A percentile compares a stretch with the other conserved stretches of the same genome.
Evolutionary conservation across 2,888 invertebrate species (phyloP).

Genomic region (Chirona hameri): DNA sequence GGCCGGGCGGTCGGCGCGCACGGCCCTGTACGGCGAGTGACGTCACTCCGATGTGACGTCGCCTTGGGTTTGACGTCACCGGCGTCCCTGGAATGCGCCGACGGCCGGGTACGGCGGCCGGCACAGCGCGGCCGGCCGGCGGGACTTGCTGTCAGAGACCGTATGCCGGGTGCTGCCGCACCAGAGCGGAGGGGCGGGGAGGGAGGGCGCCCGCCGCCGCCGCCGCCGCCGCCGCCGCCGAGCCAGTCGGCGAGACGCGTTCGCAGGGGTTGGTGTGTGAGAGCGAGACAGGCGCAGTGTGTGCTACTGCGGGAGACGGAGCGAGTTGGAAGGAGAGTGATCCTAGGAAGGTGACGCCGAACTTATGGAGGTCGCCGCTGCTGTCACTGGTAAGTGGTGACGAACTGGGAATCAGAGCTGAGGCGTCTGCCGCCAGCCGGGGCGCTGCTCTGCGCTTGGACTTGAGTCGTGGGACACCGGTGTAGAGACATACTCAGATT

Average conservation of each 20-base stretch:
- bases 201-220: background rate
- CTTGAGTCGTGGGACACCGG: no score
- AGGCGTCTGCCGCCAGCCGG: no score
- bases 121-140: background rate
- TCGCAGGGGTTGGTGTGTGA: background rate
- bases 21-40: background rate
- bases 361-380: background rate
- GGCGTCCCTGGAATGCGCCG: background rate
- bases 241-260: background rate
- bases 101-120: background rate
- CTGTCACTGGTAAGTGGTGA: background rate
- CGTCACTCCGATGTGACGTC: background rate
- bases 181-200: background rate
- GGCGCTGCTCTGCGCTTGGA: no score
- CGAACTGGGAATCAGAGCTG: no score
- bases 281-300: background rate
- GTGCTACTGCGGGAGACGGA: background rate
- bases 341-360: background rate
- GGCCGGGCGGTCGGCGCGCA: no score
- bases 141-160: background rate
- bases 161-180: constrained; percentile 5
- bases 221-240: background rate
- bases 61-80: background rate
- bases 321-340: background rate
- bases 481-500: no score